Base-by-base conservation (phyloP, 2,113 vertebrate genomes). In the Cynocephalus volans region DNA sequence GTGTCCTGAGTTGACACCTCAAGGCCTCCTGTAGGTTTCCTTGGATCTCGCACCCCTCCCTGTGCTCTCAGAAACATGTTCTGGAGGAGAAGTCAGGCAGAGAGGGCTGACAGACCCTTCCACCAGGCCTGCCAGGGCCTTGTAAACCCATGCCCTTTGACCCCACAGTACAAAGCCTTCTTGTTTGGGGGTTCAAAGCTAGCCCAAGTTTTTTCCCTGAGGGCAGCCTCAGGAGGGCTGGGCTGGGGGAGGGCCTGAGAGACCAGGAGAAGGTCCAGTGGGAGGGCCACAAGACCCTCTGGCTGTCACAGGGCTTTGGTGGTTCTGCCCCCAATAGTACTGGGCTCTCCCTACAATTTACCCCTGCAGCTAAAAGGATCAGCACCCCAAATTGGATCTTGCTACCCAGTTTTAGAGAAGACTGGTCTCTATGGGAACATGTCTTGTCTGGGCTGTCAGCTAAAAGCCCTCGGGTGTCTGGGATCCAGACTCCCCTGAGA, bases 401-500 rank as follows among this genome's bases (percentile, higher is more conserved):
- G 24, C 21, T 23, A 31, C 64, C 79, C 52, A 84, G n/a, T 58
- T n/a, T 48, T 18, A 54, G 86, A 62, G 88, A 26, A 17, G 60
- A n/a, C 48, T 7, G 33, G 64, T 23, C 23, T 65, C 82, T 9
- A 1, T 54, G 69, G 58, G 69, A 72, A 90, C 94, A 33, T 21
- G 64, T 31, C 48, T 45, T 54, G 73, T 91, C 86, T 67, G 60
- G 14, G 6, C 90, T 41, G 90, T 96, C 94, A 69, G 85, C 87
- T 28, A 3, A 93, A 85, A 90, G 81, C 88, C 52, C 97, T 65
- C 5, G n/a, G 48, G 95, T 89, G 89, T 96, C 97, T 98, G 91
- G 45, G 79, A 98, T 82, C 96, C 96, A 98, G 98, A 97, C 97
- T 97, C 97, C 96, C 96, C 75, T 36, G 97, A 90, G 98, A 85